Evolutionary conservation across 2,888 invertebrate genomes (phyloP).

Genomic region (Hololepta plana): DNA sequence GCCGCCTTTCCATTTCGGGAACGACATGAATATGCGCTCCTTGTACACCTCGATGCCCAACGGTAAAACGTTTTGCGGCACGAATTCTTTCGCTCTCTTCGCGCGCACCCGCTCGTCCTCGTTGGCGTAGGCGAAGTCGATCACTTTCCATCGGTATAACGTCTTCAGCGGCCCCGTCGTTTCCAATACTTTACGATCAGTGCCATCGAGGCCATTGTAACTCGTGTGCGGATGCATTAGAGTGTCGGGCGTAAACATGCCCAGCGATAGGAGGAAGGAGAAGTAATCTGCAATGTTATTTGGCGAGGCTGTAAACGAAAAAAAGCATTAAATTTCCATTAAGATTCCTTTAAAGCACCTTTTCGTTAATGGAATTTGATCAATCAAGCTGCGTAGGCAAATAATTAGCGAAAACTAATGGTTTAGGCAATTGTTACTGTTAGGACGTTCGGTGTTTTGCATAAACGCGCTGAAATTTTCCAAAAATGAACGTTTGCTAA

Average conservation of each 20-base stretch:
- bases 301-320: no score
- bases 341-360: no score
- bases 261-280: slow-evolving; percentile 33
- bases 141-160: slow-evolving; percentile 52
- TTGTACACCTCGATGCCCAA: slow-evolving; percentile 40
- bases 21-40: slow-evolving; percentile 49
- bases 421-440: no score
- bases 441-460: no score
- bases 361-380: no score
- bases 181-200: slow-evolving; percentile 15
- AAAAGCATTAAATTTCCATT: slow-evolving; percentile 49
- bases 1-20: slow-evolving; percentile 12
- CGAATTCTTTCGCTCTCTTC: slow-evolving; percentile 38
- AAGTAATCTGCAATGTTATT: slow-evolving; percentile 13
- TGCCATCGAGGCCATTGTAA: not conserved
- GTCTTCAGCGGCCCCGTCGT: slow-evolving; percentile 38
- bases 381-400: no score
- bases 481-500: no score
- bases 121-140: slow-evolving; percentile 55
- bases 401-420: no score
- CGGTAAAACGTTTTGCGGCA: slow-evolving; percentile 48
- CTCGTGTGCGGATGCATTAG: slow-evolving; percentile 4
- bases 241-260: slow-evolving; percentile 11
- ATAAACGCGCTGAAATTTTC: no score
- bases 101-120: slow-evolving; percentile 37